Base-by-base conservation (phyloP, 2,888 invertebrate genomes). In the Itoplectis maculator region DNA sequence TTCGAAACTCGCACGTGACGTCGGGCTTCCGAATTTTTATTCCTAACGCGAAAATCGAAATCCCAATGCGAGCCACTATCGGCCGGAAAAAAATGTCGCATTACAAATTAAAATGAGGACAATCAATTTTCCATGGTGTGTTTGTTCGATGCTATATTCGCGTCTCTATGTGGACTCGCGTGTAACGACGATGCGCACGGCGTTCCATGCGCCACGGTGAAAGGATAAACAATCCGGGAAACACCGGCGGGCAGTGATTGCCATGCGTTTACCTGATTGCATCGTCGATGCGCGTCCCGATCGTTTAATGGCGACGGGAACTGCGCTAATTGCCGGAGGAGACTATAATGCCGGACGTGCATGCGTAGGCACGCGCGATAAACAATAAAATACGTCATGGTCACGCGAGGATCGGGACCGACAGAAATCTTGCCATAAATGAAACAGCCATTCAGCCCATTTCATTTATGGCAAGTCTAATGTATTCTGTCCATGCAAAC, bases 241-340 rank as follows among this genome's bases (percentile, higher is more conserved):
- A 59, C 56, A 40, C 66, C n/a, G 66, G 70, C 75, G 51, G 79
- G 56, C 75, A 59, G 70, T 78, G 70, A 79, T 82, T 82, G 70
- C 69, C 63, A 65, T 59, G 59, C 65, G 82, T 79, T 82, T 70
- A 49, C 37, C 82, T 82, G 82, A 82, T 82, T 82, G 82, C 78
- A 79, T 82, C 82, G 79, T 82, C 70, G 74, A 82, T 82, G 78
- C 82, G 73, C 35, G 59, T 66, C 65, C 65, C 70, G 75, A 82
- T 79, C 65, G 79, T 65, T 79, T 82, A 82, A 82, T 79, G 70
- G 70, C 59, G 56, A 82, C 75, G 59, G 59, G 35, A 49, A 63
- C 56, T 75, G 70, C 40, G 79, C 79, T 82, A 79, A 82, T 82
- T 79, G 78, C 75, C 47, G 75, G 45, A 59, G 59, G 56, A 20